Conservation (phyloP, 2,797 vertebrate species). For the Sebastes cheni region DNA sequence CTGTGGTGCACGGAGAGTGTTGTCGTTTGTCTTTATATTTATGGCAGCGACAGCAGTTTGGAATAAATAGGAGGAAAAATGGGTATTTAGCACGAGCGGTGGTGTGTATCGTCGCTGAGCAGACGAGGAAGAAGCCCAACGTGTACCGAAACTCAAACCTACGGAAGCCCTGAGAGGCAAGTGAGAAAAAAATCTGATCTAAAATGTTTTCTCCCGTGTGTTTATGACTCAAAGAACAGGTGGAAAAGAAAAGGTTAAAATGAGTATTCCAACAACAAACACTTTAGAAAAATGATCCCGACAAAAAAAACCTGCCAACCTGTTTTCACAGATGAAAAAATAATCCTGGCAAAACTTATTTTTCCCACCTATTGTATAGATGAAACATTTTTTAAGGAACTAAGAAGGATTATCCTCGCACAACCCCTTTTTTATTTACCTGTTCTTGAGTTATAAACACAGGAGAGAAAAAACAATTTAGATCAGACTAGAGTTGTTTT, state of each 20-base stretch:
- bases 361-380: neutral
- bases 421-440: neutral
- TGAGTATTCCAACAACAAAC: neutral
- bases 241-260: neutral
- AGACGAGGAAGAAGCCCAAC: neutral
- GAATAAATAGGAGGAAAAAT: neutral
- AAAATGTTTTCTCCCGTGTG: rapidly evolving
- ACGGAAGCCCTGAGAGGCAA: neutral
- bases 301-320: neutral
- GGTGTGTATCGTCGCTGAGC: neutral
- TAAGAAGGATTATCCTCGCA: no score
- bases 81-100: slow-evolving; percentile 1
- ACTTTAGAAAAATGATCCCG: neutral
- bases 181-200: neutral
- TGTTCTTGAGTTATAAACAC: neutral
- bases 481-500: neutral
- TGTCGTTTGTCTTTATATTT: slow-evolving; percentile 24
- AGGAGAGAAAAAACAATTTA: neutral
- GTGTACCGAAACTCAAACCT: neutral
- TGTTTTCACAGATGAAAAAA: neutral
- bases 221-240: neutral
- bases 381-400: neutral
- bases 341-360: neutral
- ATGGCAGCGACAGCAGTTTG: slow-evolving; percentile 6
- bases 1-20: neutral